phyloP scores from a whole-genome alignment of 53 echinoderm and acorn worm species.

The Crossaster papposus region DNA sequence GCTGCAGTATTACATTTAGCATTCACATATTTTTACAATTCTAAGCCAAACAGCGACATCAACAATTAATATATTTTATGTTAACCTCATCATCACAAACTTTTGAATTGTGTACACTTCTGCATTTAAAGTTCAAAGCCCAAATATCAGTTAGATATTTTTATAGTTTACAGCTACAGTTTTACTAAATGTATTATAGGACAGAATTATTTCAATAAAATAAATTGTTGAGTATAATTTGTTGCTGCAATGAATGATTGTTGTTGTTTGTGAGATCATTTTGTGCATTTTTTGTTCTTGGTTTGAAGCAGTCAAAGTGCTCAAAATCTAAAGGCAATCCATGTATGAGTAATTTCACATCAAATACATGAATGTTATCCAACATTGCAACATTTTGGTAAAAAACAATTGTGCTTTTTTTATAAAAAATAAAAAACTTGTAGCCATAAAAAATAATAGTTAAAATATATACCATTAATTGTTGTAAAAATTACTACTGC shows the following conservation, averaged over 20 bases:
- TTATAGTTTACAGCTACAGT: no score
- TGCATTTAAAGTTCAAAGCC: no score
- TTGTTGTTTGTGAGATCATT: no score
- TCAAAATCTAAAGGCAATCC: neutral
- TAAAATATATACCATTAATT: neutral
- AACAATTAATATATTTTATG: neutral
- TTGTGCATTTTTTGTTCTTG: no score
- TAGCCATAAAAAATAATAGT: no score
- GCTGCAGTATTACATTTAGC: conserved; percentile 7
- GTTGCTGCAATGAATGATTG: no score
- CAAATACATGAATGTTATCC: neutral
- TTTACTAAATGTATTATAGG: no score
- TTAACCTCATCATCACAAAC: neutral
- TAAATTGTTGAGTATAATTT: no score
- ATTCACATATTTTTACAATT: neutral
- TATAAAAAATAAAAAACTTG: neutral
- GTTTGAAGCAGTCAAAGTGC: no score
- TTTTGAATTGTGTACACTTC: no score
- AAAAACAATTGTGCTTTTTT: neutral
- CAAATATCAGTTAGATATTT: no score
- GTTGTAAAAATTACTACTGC: neutral
- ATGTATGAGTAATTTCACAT: neutral
- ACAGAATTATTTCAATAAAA: no score
- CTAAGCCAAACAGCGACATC: neutral
- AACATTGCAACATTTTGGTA: neutral